Conservation (phyloP, 2,113 vertebrate genomes). For the Lasiurus borealis region DNA sequence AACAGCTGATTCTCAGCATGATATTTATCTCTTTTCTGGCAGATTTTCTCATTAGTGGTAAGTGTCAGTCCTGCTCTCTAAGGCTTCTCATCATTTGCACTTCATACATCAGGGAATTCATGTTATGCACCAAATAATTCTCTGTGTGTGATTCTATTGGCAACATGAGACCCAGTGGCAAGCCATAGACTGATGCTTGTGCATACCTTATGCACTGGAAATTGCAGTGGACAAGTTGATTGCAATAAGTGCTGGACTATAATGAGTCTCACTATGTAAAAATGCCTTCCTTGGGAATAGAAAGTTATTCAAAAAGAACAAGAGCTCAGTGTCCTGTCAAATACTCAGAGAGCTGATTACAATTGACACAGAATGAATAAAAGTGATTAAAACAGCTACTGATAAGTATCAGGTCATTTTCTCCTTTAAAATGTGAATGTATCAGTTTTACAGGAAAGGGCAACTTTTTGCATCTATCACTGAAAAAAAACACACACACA, state of each 20-base stretch:
- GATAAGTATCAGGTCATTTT: conserved; percentile 52
- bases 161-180: not conserved
- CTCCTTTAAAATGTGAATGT: conserved; percentile 19
- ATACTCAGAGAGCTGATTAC: conserved; percentile 32
- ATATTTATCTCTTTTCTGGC: not conserved
- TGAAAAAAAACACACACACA: no score
- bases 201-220: not conserved
- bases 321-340: conserved; percentile 17
- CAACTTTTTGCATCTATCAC: not conserved
- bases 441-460: not conserved
- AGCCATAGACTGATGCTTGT: not conserved
- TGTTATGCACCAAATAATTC: conserved; percentile 20
- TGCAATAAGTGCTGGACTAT: conserved; percentile 2
- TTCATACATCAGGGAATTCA: conserved; percentile 36
- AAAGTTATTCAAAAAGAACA: conserved; percentile 37
- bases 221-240: conserved; percentile 52
- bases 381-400: conserved; percentile 19
- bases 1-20: not conserved
- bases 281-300: conserved; percentile 8
- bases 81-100: not conserved
- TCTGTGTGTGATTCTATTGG: not conserved
- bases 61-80: not conserved
- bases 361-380: conserved; percentile 25
- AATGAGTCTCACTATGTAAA: conserved; percentile 33
- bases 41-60: conserved; percentile 57